Percentiles rank a stretch among this genome's conserved stretches.
phyloP scores from a whole-genome alignment of 2,888 invertebrate species.

The Lasiommata megera region DNA sequence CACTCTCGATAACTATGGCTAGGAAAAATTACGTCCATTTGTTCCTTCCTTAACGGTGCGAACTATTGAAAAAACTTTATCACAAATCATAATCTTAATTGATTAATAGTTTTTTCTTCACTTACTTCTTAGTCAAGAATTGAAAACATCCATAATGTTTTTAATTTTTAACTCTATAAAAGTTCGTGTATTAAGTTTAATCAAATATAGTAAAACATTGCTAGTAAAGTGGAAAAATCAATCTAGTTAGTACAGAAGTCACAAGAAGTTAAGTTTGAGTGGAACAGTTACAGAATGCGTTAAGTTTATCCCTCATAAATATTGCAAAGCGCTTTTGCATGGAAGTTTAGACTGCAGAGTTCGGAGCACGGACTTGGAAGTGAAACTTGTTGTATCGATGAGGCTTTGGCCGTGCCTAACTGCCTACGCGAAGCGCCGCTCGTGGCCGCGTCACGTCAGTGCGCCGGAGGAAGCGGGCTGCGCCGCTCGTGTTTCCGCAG shows the following conservation, averaged over 20 bases:
- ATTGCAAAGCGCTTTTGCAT: background rate
- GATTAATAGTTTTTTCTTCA: no score
- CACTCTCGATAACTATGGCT: no score
- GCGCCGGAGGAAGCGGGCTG: slow-evolving; percentile 70
- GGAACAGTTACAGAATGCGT: background rate
- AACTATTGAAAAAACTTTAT: no score
- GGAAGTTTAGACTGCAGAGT: background rate
- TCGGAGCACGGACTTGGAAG: background rate
- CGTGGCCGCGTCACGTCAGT: slow-evolving; percentile 41
- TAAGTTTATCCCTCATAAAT: background rate
- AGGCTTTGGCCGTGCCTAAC: slow-evolving; percentile 10
- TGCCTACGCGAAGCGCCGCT: slow-evolving; percentile 22
- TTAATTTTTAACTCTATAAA: background rate
- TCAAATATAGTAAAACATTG: background rate
- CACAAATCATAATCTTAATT: no score
- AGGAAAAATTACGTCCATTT: no score
- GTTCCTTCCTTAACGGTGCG: no score
- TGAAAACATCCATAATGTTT: no score
- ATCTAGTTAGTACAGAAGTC: background rate
- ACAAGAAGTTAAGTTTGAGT: background rate
- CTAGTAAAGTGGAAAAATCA: background rate
- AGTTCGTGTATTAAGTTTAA: background rate
- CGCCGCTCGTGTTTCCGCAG: slow-evolving; percentile 67
- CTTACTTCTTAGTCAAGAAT: no score
- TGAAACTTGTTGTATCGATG: slow-evolving; percentile 18